Evolutionary conservation across 1,140 invertebrate species (phyloP), one percentile per base, ranked within the genome.

Genomic region (Drosophila athabasca): DNA sequence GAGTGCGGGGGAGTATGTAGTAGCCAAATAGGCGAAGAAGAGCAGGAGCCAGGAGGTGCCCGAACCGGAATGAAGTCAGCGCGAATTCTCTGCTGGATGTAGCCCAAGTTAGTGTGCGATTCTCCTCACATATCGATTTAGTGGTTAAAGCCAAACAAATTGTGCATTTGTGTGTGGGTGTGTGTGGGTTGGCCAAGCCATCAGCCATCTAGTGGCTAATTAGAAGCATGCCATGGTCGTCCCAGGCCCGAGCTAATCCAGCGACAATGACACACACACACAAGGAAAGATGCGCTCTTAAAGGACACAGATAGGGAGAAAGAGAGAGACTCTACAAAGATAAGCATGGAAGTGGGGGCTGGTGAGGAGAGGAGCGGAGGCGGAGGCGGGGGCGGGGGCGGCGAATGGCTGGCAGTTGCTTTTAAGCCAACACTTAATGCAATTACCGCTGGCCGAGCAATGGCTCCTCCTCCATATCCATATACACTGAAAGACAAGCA

Each of bases 391-490:
- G 17, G 17, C 1, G 31, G 50, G 53, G 55, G 65, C n/a, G n/a
- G n/a, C n/a, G 48, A 5, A 26, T 26, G 24, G 24, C 4, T 26
- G 24, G 24, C 24, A 54, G 48, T 41, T 68, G 79, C 46, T 83
- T 89, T 88, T 89, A 88, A 88, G 84, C 83, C 72, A 62, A 76
- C 84, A 89, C 85, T 88, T 88, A 88, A 88, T 88, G 84, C 83
- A 88, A 88, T 88, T 88, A 88, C 83, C 84, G 76, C 65, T 61
- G 24, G 49, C 74, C 69, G 69, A 75, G 46, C 72, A 50, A 74
- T 70, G 46, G 74, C 62, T 69, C 41, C 55, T 29, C 39, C 24
- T 60, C 66, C 4, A 19, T 19, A 71, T 29, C 44, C 19, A 39
- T 4, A 5, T 29, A 43, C 71, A 74, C 69, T 64, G 44, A 3